Conservation (phyloP, 1,140 invertebrate species). For the Protaetia brevitarsis region DNA sequence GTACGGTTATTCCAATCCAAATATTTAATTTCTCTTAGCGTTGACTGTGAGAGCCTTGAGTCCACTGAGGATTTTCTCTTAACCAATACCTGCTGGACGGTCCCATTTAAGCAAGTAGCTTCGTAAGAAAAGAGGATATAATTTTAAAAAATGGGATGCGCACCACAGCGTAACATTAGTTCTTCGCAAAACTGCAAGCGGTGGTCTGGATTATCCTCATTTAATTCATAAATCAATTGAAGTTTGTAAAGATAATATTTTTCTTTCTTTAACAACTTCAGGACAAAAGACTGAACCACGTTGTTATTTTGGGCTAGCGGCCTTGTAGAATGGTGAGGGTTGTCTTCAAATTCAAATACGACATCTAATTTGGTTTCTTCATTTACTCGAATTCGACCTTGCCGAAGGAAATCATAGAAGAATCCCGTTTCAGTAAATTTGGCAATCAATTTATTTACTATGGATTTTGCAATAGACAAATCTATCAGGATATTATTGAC, state of each 20-base stretch:
- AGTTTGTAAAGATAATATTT: slow-evolving; percentile 16
- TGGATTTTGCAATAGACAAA: slow-evolving; percentile 12
- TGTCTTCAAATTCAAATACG: background rate
- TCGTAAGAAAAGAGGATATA: slow-evolving; percentile 17
- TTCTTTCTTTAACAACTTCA: background rate
- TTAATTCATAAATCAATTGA: background rate
- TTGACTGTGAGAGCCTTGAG: no score
- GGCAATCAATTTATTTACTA: slow-evolving; percentile 13
- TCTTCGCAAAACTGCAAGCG: slow-evolving; percentile 19
- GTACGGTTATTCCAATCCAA: no score
- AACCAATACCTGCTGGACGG: slow-evolving; percentile 23
- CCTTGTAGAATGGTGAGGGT: background rate
- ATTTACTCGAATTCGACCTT: background rate
- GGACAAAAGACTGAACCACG: background rate
- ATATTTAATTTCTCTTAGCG: no score
- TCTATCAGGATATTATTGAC: slow-evolving; percentile 19
- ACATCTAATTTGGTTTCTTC: slow-evolving; percentile 6
- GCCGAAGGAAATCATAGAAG: background rate
- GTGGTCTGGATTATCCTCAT: slow-evolving; percentile 8
- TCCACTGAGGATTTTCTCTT: no score
- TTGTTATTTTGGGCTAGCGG: background rate
- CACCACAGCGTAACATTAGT: background rate
- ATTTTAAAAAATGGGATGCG: background rate
- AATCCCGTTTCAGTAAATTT: slow-evolving; percentile 10
- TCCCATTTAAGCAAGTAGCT: slow-evolving; percentile 16